Percentiles rank a stretch among this genome's conserved stretches.
Evolutionary conservation across 2,113 vertebrate species (phyloP).

Genomic region (Etia nguti): DNA sequence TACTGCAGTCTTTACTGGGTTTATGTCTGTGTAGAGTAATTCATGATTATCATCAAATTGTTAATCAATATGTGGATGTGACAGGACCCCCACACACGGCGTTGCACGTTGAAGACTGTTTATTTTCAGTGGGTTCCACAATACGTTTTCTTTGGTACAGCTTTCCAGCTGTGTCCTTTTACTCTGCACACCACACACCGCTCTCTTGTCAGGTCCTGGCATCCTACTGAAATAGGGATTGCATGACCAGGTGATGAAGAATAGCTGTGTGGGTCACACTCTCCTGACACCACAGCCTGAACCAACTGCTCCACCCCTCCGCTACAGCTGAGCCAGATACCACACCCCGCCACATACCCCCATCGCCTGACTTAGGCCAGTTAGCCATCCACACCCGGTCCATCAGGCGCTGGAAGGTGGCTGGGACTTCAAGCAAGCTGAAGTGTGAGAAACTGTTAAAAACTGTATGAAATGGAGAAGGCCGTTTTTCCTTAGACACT

Average conservation of each 20-base stretch:
- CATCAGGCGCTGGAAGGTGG: background rate
- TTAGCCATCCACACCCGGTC: background rate
- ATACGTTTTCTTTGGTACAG: background rate
- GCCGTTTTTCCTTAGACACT: background rate
- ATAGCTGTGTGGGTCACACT: background rate
- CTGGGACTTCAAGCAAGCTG: background rate
- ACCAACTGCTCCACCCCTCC: background rate
- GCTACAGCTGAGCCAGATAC: background rate
- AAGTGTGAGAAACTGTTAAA: background rate
- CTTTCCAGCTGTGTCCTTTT: background rate
- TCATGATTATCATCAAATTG: background rate
- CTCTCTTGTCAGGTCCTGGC: background rate
- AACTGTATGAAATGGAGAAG: background rate
- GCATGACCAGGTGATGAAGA: background rate
- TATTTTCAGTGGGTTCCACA: background rate
- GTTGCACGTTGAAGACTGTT: background rate
- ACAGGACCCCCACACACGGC: background rate
- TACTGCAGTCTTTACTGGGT: background rate
- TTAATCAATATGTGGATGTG: background rate
- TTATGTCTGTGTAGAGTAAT: background rate
- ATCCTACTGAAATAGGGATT: background rate
- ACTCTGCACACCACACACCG: background rate
- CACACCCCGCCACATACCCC: background rate
- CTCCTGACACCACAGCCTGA: background rate
- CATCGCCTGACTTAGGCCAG: background rate